Percentiles rank a stretch among this genome's conserved stretches.
Conservation (phyloP, 2,888 invertebrate species). For the Caenorhabditis angaria region DNA sequence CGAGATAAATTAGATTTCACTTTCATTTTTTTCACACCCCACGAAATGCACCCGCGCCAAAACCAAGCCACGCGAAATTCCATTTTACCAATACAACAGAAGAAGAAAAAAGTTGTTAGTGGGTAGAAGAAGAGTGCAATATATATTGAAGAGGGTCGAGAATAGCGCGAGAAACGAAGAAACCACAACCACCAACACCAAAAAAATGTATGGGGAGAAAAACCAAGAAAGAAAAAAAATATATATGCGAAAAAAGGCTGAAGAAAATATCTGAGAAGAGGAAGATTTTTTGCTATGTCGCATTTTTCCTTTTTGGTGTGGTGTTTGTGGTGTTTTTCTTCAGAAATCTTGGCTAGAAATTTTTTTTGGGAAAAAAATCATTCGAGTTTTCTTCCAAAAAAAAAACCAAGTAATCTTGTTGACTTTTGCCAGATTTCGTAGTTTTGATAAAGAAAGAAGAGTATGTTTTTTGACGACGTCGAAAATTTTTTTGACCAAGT, state of each 20-base stretch:
- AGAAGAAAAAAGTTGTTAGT: slow-evolving; percentile 1
- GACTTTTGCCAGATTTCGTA: neutral
- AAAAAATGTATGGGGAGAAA: no score
- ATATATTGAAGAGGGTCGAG: neutral
- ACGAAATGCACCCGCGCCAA: no score
- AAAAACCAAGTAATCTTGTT: neutral
- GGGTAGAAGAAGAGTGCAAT: neutral
- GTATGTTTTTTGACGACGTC: neutral
- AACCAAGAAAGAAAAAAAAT: slow-evolving; percentile 4
- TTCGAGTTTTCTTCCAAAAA: neutral
- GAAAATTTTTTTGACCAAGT: neutral
- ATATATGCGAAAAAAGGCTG: neutral
- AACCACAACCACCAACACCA: neutral
- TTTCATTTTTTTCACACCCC: no score
- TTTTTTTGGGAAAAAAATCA: no score
- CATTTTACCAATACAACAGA: neutral
- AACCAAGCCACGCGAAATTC: no score
- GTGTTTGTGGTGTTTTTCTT: neutral
- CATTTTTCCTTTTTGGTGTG: slow-evolving; percentile 1
- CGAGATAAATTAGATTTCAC: no score
- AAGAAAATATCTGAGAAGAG: neutral
- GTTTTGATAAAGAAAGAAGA: neutral
- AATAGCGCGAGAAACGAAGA: neutral
- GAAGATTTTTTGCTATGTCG: slow-evolving; percentile 1
- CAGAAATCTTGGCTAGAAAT: no score